A percentile compares a stretch with the other conserved stretches of the same genome.
These are phyloP conservation scores for Ochlodes sylvanus DNA, from an alignment of 2,888 invertebrate genomes.

Conservation along the genomic window DNA sequence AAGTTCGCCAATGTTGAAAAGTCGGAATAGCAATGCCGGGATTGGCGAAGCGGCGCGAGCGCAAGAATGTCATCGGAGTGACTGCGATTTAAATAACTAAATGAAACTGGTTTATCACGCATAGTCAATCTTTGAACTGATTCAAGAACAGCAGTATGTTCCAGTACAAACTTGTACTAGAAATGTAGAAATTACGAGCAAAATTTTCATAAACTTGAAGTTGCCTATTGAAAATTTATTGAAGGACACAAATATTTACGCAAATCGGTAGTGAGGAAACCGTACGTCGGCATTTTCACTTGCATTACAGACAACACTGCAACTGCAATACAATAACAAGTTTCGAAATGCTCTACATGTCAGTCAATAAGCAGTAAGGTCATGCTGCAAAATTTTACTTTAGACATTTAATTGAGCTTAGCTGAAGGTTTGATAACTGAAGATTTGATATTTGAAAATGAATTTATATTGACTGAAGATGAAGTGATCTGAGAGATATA, in stretches of 20 bases:
- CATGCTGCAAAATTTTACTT: not conserved
- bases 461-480: too few relatives aligned
- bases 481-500: not conserved
- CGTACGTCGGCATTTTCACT: constrained; percentile 52
- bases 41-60: constrained; percentile 37
- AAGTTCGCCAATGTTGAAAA: constrained; percentile 57
- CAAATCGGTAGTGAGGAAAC: constrained; percentile 58
- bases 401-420: not conserved
- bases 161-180: not conserved
- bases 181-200: too few relatives aligned
- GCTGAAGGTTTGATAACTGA: too few relatives aligned
- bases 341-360: constrained; percentile 42
- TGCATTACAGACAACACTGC: constrained; percentile 47
- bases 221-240: constrained; percentile 22
- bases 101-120: not conserved
- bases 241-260: constrained; percentile 58
- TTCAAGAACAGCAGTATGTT: not conserved
- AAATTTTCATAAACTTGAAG: too few relatives aligned
- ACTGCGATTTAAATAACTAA: constrained; percentile 12
- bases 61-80: constrained; percentile 13
- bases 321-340: constrained; percentile 20
- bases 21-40: constrained; percentile 46
- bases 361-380: not conserved
- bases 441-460: too few relatives aligned
- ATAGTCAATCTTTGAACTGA: not conserved